These are phyloP conservation scores for Protodeltote pygarga DNA, from an alignment of 2,888 invertebrate genomes.

Conservation along the genomic window DNA sequence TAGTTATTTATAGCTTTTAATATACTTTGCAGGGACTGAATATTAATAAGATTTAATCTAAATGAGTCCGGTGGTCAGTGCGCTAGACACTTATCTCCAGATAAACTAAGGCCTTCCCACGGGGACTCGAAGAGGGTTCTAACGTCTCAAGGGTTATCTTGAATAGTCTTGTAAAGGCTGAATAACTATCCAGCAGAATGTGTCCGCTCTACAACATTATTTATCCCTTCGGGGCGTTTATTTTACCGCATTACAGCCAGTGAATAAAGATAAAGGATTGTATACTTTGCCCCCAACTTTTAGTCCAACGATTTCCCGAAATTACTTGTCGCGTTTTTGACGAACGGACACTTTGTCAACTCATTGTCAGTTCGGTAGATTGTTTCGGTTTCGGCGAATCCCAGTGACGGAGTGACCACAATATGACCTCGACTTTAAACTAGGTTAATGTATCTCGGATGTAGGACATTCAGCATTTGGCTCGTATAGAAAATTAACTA, in stretches of 20 bases:
- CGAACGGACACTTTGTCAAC: constrained; percentile 31
- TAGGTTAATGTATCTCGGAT: constrained; percentile 80
- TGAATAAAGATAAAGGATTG: constrained; percentile 35
- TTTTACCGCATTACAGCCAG: constrained; percentile 39
- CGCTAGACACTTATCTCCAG: constrained; percentile 55
- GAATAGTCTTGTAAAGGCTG: constrained; percentile 64
- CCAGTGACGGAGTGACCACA: constrained; percentile 66
- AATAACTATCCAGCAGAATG: constrained; percentile 53
- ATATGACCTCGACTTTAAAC: constrained; percentile 71
- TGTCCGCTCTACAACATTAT: constrained; percentile 49
- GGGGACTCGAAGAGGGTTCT: constrained; percentile 51
- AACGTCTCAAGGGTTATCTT: constrained; percentile 65
- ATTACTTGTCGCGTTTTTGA: constrained; percentile 10
- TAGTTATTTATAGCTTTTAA: constrained; percentile 34
- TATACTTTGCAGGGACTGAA: constrained; percentile 30
- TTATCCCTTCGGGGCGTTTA: constrained; percentile 40
- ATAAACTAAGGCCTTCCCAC: constrained; percentile 61
- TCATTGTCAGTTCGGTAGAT: constrained; percentile 32
- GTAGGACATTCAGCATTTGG: constrained; percentile 72
- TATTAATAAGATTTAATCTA: constrained; percentile 48
- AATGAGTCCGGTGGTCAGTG: constrained; percentile 60
- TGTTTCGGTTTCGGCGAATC: constrained; percentile 47
- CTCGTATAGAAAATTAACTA: constrained; percentile 62
- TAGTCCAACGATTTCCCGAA: constrained; percentile 9
- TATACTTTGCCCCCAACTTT: constrained; percentile 22